Conservation (phyloP, 2,888 invertebrate species). For the Sycophila texana region DNA sequence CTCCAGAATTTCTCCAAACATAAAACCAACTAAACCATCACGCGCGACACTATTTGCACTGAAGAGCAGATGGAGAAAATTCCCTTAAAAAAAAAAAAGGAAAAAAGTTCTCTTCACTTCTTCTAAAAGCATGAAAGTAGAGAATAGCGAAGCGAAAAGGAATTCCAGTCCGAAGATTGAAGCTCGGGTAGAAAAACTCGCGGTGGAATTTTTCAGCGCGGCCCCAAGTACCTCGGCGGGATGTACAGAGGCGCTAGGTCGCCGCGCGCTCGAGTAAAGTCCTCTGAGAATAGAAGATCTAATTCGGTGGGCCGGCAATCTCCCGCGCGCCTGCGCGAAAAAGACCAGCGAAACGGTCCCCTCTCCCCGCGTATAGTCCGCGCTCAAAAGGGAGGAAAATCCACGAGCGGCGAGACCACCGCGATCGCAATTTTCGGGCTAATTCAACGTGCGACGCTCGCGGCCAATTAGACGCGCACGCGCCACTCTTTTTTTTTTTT, state of each 20-base stretch:
- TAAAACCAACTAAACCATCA: no score
- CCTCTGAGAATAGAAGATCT: conserved; percentile 74
- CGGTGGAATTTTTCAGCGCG: conserved; percentile 6
- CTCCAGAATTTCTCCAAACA: no score
- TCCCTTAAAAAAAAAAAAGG: background rate
- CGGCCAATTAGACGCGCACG: background rate
- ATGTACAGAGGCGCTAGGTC: background rate
- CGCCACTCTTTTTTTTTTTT: background rate
- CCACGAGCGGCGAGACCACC: conserved; percentile 69
- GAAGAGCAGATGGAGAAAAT: background rate
- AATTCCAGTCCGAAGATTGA: background rate
- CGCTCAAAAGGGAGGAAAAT: conserved; percentile 54
- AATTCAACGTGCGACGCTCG: conserved; percentile 69
- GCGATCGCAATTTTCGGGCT: conserved; percentile 75
- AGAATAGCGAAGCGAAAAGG: no score
- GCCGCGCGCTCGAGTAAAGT: conserved; percentile 27
- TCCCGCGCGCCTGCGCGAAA: conserved; percentile 9
- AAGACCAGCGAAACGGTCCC: background rate
- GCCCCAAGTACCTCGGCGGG: background rate
- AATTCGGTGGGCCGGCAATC: conserved; percentile 67
- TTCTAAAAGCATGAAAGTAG: no score
- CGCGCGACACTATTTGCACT: no score
- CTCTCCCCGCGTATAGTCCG: conserved; percentile 23
- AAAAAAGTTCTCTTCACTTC: no score
- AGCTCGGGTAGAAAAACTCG: background rate